Evolutionary conservation across 1,140 invertebrate genomes (phyloP), one percentile per base, ranked within the genome.

Genomic region (Sycophaga agraensis): DNA sequence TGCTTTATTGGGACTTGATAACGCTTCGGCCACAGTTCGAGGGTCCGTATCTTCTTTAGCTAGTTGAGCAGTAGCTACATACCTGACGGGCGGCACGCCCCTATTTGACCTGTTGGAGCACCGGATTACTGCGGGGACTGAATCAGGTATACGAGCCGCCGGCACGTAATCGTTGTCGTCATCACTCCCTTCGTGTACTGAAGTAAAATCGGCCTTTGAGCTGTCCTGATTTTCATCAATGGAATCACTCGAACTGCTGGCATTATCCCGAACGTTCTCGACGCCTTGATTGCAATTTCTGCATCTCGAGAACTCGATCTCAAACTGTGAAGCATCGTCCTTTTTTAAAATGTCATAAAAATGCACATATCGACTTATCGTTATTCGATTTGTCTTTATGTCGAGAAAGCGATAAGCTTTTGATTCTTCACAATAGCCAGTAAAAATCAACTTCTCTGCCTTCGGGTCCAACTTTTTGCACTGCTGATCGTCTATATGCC

Each of bases 331-430:
- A 34, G 31, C 11, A 34, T 34, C 31, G 5, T 34, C 31, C 11
- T 11, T 5, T 34, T 34, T 34, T 34, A 34, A 6, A 34, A 34
- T 34, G n/a, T n/a, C n/a, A n/a, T n/a, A n/a, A n/a, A n/a, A n/a
- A n/a, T n/a, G n/a, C n/a, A 73, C 68, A 66, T 72, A 66, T 56
- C 74, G 64, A 43, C 63, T 66, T 43, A 66, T 66, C 3, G 69
- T 55, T 24, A 71, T 63, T 68, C 67, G 65, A 42, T 64, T 65
- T 39, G 51, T 68, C 59, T 57, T 57, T 26, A 63, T 31, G 56
- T 77, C 63, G 49, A 67, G 61, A 7, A 72, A 50, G 21, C 65
- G 9, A 40, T 51, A 43, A 46, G 46, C 50, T 31, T 56, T 63
- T 26, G 66, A 59, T 7, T 51, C 19, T 42, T 54, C 40, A 12